phyloP scores from a whole-genome alignment of 2,888 invertebrate species.

The Lasioglossum lativentre region DNA sequence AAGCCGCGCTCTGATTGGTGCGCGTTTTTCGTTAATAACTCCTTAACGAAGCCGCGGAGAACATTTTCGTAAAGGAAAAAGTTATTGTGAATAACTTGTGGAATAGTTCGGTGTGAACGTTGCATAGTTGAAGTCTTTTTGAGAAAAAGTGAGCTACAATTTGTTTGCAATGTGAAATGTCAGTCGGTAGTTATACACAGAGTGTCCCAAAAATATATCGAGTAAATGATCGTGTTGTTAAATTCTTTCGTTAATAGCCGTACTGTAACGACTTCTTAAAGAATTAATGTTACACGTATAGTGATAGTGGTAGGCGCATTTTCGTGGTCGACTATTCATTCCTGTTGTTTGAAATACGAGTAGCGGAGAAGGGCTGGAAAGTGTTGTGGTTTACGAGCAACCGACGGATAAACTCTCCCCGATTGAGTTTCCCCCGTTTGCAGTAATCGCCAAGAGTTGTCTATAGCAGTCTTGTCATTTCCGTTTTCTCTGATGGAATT shows the following conservation, averaged over 20 bases:
- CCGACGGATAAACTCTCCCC: constrained; percentile 73
- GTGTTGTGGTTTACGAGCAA: constrained; percentile 69
- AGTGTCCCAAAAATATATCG: no score
- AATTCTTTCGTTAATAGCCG: no score
- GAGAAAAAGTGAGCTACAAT: no score
- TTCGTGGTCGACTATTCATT: constrained; percentile 63
- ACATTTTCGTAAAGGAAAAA: no score
- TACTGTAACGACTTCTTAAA: neutral
- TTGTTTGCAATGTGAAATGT: no score
- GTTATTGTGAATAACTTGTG: no score
- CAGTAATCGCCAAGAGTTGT: constrained; percentile 37
- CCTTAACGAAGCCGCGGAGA: no score
- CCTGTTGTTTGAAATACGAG: constrained; percentile 70
- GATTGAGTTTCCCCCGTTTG: constrained; percentile 70
- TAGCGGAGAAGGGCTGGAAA: constrained; percentile 65
- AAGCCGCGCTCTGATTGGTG: no score
- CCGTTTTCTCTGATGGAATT: constrained; percentile 55
- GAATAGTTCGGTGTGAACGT: no score
- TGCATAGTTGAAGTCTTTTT: no score
- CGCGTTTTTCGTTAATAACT: no score
- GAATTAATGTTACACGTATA: constrained; percentile 26
- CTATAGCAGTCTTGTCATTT: constrained; percentile 55
- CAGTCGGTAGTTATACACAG: no score
- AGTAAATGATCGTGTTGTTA: neutral
- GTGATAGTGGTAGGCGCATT: constrained; percentile 40